Percentiles rank a stretch among this genome's conserved stretches.
These are phyloP conservation scores for Drosophila navojoa DNA, from an alignment of 1,140 invertebrate species.

Conservation along the genomic window DNA sequence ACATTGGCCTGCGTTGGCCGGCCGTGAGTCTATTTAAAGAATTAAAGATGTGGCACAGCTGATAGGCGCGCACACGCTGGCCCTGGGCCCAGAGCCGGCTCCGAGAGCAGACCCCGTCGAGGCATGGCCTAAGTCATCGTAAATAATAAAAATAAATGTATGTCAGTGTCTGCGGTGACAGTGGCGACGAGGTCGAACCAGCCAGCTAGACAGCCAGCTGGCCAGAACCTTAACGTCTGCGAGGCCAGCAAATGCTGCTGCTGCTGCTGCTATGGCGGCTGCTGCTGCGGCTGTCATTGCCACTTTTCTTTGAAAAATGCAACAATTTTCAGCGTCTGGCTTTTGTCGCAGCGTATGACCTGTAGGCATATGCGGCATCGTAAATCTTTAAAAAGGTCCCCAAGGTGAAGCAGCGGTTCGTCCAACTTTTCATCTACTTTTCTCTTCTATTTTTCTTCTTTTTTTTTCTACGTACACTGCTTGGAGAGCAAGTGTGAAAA, in stretches of 20 bases:
- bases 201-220: conserved; percentile 29
- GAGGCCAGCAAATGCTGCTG: conserved; percentile 14
- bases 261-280: not conserved
- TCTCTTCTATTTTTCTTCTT: not conserved
- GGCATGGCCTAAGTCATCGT: conserved; percentile 70
- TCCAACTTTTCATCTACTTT: not conserved
- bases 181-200: conserved; percentile 21
- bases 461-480: conserved; percentile 27
- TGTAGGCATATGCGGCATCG: conserved; percentile 81
- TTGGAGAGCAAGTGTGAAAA: conserved; percentile 75
- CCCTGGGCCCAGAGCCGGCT: conserved; percentile 13
- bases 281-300: conserved; percentile 61
- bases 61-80: conserved; percentile 59
- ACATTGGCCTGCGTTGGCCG: conserved; percentile 51
- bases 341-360: conserved; percentile 71
- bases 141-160: conserved; percentile 83
- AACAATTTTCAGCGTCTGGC: conserved; percentile 75
- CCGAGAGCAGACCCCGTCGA: conserved; percentile 2
- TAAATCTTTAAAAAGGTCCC: conserved; percentile 83
- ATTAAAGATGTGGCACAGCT: conserved; percentile 72
- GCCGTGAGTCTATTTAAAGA: conserved; percentile 77
- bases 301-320: conserved; percentile 78
- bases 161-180: conserved; percentile 80
- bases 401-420: conserved; percentile 60
- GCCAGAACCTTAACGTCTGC: conserved; percentile 1